Base-by-base conservation (phyloP, 2,113 vertebrate genomes). In the Eira barbara region DNA sequence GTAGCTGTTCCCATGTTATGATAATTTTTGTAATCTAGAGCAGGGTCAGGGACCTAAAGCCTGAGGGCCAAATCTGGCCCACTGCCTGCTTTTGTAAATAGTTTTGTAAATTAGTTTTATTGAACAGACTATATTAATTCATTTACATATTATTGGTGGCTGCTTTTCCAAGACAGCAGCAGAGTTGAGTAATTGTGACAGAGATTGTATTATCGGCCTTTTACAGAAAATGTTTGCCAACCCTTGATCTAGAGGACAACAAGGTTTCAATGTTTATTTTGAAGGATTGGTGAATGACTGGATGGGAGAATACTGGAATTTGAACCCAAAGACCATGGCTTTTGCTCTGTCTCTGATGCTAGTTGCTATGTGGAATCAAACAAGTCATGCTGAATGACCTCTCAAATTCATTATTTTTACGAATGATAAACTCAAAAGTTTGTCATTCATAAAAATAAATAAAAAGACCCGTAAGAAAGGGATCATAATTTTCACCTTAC, bases 401-500 rank as follows among this genome's bases (percentile, higher is more conserved):
- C 42, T 55, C 65, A 97, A 52, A 17, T 17, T 17, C 49, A 52
- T 52, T 52, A 52, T 52, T 52, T 52, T 52, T 52, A 52, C 17
- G 49, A 52, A 52, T 52, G 49, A 52, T 2, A 52, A 52, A 52
- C 49, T 52, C 15, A 17, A 5, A 17, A 94, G 18, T 45, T 92
- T 61, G 76, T 86, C n/a, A 84, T 71, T 97, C 82, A 95, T 39
- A 81, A 95, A 97, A 87, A 82, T 49, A 82, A 82, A 83, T 57
- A 91, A 91, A 55, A 59, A 76, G 23, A 76, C 45, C 81, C 49
- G 61, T 67, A 90, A 49, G n/a, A 87, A 74, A 3, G 67, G 29
- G 57, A 83, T 78, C 42, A 76, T 52, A 87, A 81, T 87, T 94
- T 95, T 76, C 69, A 76, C 61, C 63, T 90, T 49, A 71, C 1